These are phyloP conservation scores for Falcaria lacertinaria DNA, from an alignment of 2,888 invertebrate species.

Conservation along the genomic window DNA sequence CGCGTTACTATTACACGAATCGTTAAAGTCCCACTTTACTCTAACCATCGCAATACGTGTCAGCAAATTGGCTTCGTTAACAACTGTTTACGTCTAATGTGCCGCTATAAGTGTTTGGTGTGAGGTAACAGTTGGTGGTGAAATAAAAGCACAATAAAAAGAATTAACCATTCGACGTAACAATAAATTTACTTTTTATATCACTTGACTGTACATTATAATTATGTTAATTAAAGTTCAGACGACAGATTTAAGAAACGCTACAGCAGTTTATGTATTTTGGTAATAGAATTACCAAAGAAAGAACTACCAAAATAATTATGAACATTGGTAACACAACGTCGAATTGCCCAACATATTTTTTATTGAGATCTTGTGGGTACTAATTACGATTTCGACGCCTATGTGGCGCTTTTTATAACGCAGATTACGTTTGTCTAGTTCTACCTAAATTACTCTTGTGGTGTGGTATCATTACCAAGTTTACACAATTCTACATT, in stretches of 20 bases:
- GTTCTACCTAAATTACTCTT: conserved; percentile 39
- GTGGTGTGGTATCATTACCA: conserved; percentile 52
- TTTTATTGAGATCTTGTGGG: conserved; percentile 2
- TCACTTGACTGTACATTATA: neutral
- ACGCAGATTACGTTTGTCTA: conserved; percentile 23
- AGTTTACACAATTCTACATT: conserved; percentile 67
- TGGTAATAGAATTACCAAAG: no score
- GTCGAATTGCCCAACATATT: no score
- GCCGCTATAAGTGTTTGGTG: conserved; percentile 19
- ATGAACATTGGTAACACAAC: no score
- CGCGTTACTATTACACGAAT: conserved; percentile 28
- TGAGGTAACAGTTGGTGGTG: conserved; percentile 1
- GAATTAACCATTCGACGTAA: neutral
- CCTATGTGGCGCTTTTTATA: conserved; percentile 23
- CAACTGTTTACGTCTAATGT: conserved; percentile 23
- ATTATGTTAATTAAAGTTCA: no score
- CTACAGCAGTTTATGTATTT: no score
- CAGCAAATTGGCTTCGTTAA: conserved; percentile 30
- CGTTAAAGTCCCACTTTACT: conserved; percentile 30
- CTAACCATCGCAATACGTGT: conserved; percentile 32
- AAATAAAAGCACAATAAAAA: neutral
- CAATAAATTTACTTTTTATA: neutral
- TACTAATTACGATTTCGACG: conserved; percentile 21
- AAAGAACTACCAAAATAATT: no score
- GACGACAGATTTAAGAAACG: no score